phyloP scores from a whole-genome alignment of 2,888 invertebrate genomes.

The Eilema sororculum region DNA sequence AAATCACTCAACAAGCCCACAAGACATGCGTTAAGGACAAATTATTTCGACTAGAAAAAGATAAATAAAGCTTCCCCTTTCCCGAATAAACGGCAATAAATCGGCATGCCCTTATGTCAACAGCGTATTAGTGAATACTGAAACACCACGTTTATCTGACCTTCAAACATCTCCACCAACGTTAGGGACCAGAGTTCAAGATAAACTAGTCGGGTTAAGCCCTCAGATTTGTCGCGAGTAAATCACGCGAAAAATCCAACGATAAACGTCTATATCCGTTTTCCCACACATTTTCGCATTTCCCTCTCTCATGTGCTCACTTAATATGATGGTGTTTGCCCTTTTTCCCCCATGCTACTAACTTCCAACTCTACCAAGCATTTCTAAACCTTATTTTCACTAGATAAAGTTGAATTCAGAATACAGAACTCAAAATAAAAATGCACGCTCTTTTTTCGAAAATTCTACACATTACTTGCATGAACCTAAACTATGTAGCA shows the following conservation, averaged over 20 bases:
- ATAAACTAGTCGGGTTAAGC: conserved; percentile 68
- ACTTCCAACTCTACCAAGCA: conserved; percentile 19
- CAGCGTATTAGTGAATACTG: conserved; percentile 78
- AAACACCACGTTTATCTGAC: conserved; percentile 58
- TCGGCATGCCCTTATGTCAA: conserved; percentile 82
- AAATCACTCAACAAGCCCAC: conserved; percentile 57
- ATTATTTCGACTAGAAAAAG: conserved; percentile 78
- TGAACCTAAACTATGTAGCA: conserved; percentile 18
- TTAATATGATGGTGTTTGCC: conserved; percentile 86
- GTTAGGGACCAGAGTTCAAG: conserved; percentile 51
- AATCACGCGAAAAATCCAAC: conserved; percentile 86
- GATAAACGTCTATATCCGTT: conserved; percentile 87
- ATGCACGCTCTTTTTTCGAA: conserved; percentile 70
- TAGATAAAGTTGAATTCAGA: conserved; percentile 18
- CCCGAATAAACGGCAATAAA: conserved; percentile 80
- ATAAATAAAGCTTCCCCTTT: conserved; percentile 81
- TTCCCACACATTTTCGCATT: conserved; percentile 86
- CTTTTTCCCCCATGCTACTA: conserved; percentile 74
- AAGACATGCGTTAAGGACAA: conserved; percentile 65
- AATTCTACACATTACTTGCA: conserved; percentile 40
- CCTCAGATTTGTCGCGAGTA: conserved; percentile 83
- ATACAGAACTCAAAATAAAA: conserved; percentile 60
- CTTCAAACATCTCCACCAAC: conserved; percentile 36
- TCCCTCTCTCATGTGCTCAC: conserved; percentile 86
- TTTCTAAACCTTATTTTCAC: conserved; percentile 43